phyloP scores from a whole-genome alignment of 2,797 vertebrate species.

The Gobio occitaniae region DNA sequence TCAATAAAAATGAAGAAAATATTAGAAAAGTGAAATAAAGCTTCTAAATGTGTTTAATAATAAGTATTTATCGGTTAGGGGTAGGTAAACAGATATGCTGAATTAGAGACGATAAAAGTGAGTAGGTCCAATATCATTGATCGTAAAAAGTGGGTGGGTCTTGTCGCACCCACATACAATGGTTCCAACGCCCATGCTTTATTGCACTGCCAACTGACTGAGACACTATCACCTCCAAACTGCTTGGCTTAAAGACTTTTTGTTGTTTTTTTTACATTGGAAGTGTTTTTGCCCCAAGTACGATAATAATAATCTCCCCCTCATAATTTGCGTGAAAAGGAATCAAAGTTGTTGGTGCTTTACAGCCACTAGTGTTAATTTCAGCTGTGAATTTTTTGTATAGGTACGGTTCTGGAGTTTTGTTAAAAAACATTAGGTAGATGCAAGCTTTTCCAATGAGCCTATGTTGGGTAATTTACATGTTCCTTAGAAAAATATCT shows the following conservation, averaged over 20 bases:
- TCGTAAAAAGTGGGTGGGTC: too few relatives aligned
- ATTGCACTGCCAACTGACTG: not conserved
- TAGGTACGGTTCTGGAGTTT: not conserved
- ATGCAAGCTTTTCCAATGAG: not conserved
- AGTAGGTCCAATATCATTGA: too few relatives aligned
- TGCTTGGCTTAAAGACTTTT: not conserved
- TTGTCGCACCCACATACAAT: too few relatives aligned
- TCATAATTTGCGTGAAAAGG: not conserved
- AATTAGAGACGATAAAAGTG: too few relatives aligned
- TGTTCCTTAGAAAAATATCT: not conserved
- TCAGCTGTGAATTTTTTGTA: not conserved
- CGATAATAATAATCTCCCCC: not conserved
- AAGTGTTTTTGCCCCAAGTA: not conserved
- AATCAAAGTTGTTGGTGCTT: not conserved
- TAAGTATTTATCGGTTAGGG: too few relatives aligned
- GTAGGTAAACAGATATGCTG: too few relatives aligned
- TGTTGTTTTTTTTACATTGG: not conserved
- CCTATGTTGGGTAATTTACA: not conserved
- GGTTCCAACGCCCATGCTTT: not conserved
- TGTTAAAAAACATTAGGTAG: not conserved
- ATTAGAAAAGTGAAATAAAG: too few relatives aligned
- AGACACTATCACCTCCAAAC: not conserved
- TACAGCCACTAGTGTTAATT: not conserved
- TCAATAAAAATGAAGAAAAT: too few relatives aligned
- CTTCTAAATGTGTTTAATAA: too few relatives aligned